Percentiles rank a stretch among this genome's conserved stretches.
Conservation (phyloP, 1,140 invertebrate species). For the Brachionus rubens region DNA sequence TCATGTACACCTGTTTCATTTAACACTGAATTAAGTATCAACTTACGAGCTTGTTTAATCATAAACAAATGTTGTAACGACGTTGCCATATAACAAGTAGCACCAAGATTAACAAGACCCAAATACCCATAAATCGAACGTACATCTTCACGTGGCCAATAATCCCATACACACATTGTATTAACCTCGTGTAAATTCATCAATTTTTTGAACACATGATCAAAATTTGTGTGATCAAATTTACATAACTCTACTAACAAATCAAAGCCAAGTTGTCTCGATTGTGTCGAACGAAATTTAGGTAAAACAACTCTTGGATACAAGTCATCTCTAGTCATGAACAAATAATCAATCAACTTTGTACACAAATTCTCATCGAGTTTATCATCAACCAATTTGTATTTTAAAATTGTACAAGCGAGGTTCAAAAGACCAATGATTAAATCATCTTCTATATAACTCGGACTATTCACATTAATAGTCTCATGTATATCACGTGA, state of each 20-base stretch:
- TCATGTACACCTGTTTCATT: constrained; percentile 69
- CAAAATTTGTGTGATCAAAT: neutral
- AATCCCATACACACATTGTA: neutral
- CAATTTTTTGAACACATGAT: neutral
- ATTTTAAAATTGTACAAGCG: neutral
- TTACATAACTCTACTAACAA: constrained; percentile 26
- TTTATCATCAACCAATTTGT: neutral
- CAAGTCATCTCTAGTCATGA: neutral
- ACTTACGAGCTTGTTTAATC: constrained; percentile 83
- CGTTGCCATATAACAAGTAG: constrained; percentile 93
- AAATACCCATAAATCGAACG: constrained; percentile 66
- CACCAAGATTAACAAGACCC: constrained; percentile 87
- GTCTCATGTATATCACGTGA: neutral
- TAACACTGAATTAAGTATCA: constrained; percentile 69
- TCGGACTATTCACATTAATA: neutral
- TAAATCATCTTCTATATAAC: constrained; percentile 29
- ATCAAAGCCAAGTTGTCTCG: neutral
- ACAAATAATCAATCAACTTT: constrained; percentile 24
- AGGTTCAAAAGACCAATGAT: neutral
- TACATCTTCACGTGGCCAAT: constrained; percentile 39
- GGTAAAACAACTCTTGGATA: constrained; percentile 17
- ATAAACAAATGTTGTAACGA: constrained; percentile 94
- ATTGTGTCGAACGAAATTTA: neutral
- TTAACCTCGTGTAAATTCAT: neutral
- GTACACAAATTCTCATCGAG: neutral